Base-by-base conservation (phyloP, 2,888 invertebrate species). In the Xylota sylvarum region DNA sequence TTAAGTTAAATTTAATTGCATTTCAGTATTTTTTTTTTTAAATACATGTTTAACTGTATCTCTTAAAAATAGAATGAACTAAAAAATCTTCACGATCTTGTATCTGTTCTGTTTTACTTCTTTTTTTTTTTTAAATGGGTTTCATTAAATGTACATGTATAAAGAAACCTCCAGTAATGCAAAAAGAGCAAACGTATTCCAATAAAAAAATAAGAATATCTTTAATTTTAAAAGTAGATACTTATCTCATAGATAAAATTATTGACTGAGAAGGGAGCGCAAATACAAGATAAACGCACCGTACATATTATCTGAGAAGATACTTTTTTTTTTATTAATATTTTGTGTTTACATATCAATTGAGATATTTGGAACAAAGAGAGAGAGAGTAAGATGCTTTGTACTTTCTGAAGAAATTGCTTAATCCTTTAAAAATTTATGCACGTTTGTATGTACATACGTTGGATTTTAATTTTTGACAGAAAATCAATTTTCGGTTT, bases 171-270 rank as follows among this genome's bases (percentile, higher is more conserved):
- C 5, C 6, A 37, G 40, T 52, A 62, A 55, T 74, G 64, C 73
- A 23, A 77, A 46, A 58, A 67, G 30, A 19, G 64, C 5, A 43
- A 12, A 30, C n/a, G 32, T 52, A 5, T 52, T 40, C 35, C 19
- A 52, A 35, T 48, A n/a, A 32, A 55, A 23, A 4, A 56, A n/a
- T n/a, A 56, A 48, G 10, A 62, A 70, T 27, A 32, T 40, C 9
- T 10, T 64, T 23, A 4, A 17, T 50, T 67, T 65, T 27, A n/a
- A 73, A 60, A 69, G 55, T 32, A 67, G 60, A 32, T 32, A 67
- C 67, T 73, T 69, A 84, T 78, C 73, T 78, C 48, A 62, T 56
- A 78, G 73, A 84, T 84, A 79, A 78, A 73, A 69, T 74, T 79
- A 64, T 81, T 74, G 69, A 79, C 70, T 60, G 52, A 79, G 46